Evolutionary conservation across 2,113 vertebrate genomes (phyloP), one percentile per base, ranked within the genome.

Genomic region (Rhipidura dahli): DNA sequence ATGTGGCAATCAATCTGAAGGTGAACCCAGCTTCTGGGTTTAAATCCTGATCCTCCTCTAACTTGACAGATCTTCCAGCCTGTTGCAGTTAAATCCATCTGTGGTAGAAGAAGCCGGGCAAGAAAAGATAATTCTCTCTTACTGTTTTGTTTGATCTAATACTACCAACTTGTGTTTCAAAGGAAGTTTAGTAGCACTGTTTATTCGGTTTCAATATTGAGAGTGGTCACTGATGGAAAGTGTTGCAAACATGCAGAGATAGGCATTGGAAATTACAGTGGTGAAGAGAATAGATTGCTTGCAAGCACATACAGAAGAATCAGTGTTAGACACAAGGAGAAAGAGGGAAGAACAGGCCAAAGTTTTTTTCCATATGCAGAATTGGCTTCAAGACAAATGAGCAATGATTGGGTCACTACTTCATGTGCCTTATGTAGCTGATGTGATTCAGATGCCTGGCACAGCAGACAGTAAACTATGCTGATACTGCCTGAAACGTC

Each of bases 401-500:
- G 53, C 30, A 47, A 42, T 45, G 63, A 69, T 73, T 80, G 92
- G 93, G 89, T 89, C 77, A 93, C 44, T 89, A 93, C 60, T 66
- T 64, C 26, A 37, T 83, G 35, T 63, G 83, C 27, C 53, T 31
- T 78, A 20, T 71, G 66, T 92, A 76, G 71, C 89, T 77, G 30
- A 47, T 88, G 60, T 82, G 68, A 90, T 83, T 97, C 68, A 60
- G 87, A 77, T 87, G 88, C 95, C 93, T 94, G 63, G 50, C 87
- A 78, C 47, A 88, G 66, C 64, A 91, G 40, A 80, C 93, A 87
- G 83, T 82, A 93, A 96, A 91, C 83, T 95, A 28, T 83, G 47
- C 71, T 90, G 91, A 80, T 95, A 83, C 78, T 73, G 93, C 92
- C 93, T 96, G 94, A 96, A 95, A 97, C 2, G 1, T 88, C 83